phyloP scores from a whole-genome alignment of 1,140 invertebrate species.

The Brachionus rubens region DNA sequence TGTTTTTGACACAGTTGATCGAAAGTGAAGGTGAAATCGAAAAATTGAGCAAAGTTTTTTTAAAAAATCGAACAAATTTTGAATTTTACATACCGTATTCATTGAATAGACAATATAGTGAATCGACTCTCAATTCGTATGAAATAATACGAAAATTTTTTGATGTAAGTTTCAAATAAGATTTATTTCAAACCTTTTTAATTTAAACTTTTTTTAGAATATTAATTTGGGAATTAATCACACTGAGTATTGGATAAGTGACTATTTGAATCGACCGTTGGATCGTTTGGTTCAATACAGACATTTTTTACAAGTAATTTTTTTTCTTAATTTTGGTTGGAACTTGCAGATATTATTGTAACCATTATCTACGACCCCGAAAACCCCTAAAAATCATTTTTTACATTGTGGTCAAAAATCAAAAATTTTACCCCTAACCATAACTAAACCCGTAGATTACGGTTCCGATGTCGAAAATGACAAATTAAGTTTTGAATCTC shows the following conservation, averaged over 20 bases:
- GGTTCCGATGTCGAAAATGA: too few species aligned
- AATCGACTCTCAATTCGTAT: slow-evolving; percentile 35
- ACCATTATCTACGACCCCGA: too few species aligned
- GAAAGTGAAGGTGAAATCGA: slow-evolving; percentile 35
- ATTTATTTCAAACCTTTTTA: background rate
- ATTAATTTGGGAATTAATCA: background rate
- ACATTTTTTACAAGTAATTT: slow-evolving; percentile 45
- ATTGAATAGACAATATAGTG: slow-evolving; percentile 34
- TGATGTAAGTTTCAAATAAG: background rate
- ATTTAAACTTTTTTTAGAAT: background rate
- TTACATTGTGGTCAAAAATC: too few species aligned
- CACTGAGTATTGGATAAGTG: slow-evolving; percentile 31
- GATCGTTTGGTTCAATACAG: slow-evolving; percentile 16
- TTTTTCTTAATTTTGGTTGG: background rate
- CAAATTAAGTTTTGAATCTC: too few species aligned
- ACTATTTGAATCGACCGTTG: slow-evolving; percentile 35
- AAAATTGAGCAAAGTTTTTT: slow-evolving; percentile 19
- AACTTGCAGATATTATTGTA: too few species aligned
- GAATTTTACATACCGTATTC: slow-evolving; percentile 38
- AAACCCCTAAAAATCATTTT: too few species aligned
- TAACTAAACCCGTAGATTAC: too few species aligned
- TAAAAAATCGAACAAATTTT: slow-evolving; percentile 42
- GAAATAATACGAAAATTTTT: slow-evolving; percentile 40
- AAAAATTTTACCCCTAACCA: too few species aligned
- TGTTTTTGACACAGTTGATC: slow-evolving; percentile 20